Evolutionary conservation across 2,888 invertebrate genomes (phyloP).

Genomic region (Tiphia femorata): DNA sequence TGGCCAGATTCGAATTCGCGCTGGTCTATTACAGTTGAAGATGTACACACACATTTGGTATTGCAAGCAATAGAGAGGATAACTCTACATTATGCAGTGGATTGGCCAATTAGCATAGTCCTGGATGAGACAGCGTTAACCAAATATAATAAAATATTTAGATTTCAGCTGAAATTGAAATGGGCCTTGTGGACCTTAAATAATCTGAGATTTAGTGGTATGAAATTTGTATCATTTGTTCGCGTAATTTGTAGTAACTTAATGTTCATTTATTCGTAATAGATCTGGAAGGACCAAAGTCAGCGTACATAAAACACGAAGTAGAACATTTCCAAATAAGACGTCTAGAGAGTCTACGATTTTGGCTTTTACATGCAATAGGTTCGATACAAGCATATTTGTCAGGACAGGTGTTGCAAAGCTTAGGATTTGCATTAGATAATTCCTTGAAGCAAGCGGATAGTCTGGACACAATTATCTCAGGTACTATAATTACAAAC

Average conservation of each 20-base stretch:
- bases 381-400: slow-evolving; percentile 71
- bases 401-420: slow-evolving; percentile 70
- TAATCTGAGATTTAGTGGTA: slow-evolving; percentile 68
- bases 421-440: slow-evolving; percentile 59
- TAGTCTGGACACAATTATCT: slow-evolving; percentile 60
- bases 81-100: slow-evolving; percentile 61
- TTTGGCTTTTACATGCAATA: slow-evolving; percentile 72
- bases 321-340: slow-evolving; percentile 62
- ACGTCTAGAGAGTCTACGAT: slow-evolving; percentile 71
- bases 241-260: too few species aligned
- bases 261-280: slow-evolving; percentile 29
- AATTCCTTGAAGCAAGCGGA: slow-evolving; percentile 56
- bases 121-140: slow-evolving; percentile 56
- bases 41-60: slow-evolving; percentile 54
- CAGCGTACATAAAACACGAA: slow-evolving; percentile 28
- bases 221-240: slow-evolving; percentile 13
- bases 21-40: slow-evolving; percentile 61
- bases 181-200: slow-evolving; percentile 72
- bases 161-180: slow-evolving; percentile 72
- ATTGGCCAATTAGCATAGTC: slow-evolving; percentile 67
- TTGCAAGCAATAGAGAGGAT: slow-evolving; percentile 59
- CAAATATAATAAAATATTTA: slow-evolving; percentile 69
- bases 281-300: slow-evolving; percentile 56
- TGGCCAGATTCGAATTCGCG: slow-evolving; percentile 66
- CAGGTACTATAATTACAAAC: too few species aligned